phyloP scores from a whole-genome alignment of 2,113 vertebrate genomes.

The Chlorodrepanis virens region DNA sequence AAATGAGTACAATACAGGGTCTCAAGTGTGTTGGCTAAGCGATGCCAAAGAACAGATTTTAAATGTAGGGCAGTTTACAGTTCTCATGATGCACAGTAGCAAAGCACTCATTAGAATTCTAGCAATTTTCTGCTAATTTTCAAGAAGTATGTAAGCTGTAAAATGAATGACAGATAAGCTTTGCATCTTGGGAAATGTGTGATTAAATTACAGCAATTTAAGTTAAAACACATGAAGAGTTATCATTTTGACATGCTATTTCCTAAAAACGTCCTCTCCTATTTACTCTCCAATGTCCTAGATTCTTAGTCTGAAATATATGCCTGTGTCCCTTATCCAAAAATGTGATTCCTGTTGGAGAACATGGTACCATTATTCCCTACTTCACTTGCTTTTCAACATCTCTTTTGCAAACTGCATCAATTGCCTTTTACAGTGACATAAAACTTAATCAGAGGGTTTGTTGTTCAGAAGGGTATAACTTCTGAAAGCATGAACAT shows the following conservation, averaged over 20 bases:
- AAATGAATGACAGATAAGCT: not conserved
- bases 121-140: not conserved
- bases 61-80: not conserved
- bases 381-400: not conserved
- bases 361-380: not conserved
- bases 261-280: not conserved
- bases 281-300: not conserved
- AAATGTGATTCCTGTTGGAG: fast-evolving
- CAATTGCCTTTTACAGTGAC: not conserved
- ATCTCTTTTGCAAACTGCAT: not conserved
- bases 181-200: not conserved
- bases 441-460: not conserved
- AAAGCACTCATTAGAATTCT: conserved; percentile 1
- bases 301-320: not conserved
- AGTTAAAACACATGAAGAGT: not conserved
- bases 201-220: conserved; percentile 18
- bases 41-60: not conserved
- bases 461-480: not conserved
- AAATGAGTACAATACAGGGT: not conserved
- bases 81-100: not conserved
- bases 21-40: not conserved
- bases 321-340: not conserved
- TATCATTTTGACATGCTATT: not conserved
- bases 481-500: not conserved
- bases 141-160: not conserved